Evolutionary conservation across 1,140 invertebrate species (phyloP).

Genomic region (Manduca sexta): DNA sequence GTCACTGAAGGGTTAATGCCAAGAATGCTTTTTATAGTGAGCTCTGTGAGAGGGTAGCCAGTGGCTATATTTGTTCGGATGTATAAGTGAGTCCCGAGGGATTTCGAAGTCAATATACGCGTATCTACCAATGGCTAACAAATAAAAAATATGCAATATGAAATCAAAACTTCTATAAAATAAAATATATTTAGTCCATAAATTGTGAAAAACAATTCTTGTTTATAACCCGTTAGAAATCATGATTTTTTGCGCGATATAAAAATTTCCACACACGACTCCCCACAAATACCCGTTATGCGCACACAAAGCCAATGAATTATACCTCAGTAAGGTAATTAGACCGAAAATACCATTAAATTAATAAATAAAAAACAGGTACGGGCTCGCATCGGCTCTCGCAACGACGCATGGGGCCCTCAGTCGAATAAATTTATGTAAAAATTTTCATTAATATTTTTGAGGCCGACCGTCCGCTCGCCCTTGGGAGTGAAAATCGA

Average conservation of each 20-base stretch:
- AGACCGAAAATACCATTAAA: conserved; percentile 72
- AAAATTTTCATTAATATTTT: conserved; percentile 74
- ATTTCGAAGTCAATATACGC: no score
- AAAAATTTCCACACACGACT: conserved; percentile 32
- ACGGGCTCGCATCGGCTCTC: conserved; percentile 44
- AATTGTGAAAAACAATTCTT: neutral
- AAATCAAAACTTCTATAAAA: no score
- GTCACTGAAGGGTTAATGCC: conserved; percentile 69
- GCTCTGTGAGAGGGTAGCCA: neutral
- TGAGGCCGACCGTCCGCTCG: conserved; percentile 62
- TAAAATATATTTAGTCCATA: no score
- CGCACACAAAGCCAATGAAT: conserved; percentile 54
- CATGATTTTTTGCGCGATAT: conserved; percentile 5
- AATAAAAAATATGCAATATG: no score
- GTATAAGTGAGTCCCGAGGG: no score
- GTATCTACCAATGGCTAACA: no score
- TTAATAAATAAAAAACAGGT: conserved; percentile 73
- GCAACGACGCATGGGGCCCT: conserved; percentile 55
- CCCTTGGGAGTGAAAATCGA: conserved; percentile 68
- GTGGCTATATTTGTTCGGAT: neutral
- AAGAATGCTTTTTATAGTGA: conserved; percentile 73
- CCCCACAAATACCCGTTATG: conserved; percentile 51
- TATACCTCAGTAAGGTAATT: conserved; percentile 70
- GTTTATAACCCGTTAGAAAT: neutral
- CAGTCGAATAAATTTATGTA: conserved; percentile 72